phyloP scores from a whole-genome alignment of 37 sponge, comb jelly and placozoan species.

The Eunapius fragilis region DNA sequence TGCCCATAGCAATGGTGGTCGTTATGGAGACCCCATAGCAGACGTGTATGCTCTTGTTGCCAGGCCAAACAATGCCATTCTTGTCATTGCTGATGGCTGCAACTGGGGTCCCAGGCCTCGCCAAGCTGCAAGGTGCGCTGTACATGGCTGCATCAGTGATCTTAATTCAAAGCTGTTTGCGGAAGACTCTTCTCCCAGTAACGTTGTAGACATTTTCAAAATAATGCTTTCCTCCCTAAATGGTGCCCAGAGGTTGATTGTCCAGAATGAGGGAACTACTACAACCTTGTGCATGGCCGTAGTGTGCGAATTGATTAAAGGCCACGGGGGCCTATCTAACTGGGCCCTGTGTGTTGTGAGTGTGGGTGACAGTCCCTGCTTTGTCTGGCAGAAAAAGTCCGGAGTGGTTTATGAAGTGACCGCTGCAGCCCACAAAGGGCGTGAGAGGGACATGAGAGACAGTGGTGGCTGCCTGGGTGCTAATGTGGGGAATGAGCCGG shows the following conservation, averaged over 20 bases:
- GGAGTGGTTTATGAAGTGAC: conserved; percentile 70
- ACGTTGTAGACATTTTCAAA: conserved; percentile 62
- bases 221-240: conserved; percentile 64
- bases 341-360: conserved; percentile 84
- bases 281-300: conserved; percentile 76
- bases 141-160: conserved; percentile 62
- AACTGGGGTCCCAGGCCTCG: conserved; percentile 84
- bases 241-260: conserved; percentile 69
- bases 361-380: conserved; percentile 75
- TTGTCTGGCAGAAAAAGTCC: conserved; percentile 54
- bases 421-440: conserved; percentile 14
- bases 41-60: conserved; percentile 72
- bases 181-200: not conserved
- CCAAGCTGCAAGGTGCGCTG: conserved; percentile 80
- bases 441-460: conserved; percentile 73
- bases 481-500: conserved; percentile 70
- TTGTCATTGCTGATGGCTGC: conserved; percentile 80
- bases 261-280: conserved; percentile 70
- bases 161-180: conserved; percentile 66
- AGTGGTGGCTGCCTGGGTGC: conserved; percentile 81
- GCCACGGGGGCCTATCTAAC: conserved; percentile 29
- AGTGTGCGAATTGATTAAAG: conserved; percentile 59
- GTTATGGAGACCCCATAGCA: conserved; percentile 83
- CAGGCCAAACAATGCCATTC: conserved; percentile 57
- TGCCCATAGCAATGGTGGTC: conserved; percentile 14